These are phyloP conservation scores for Poliocrania exsul DNA, from an alignment of 2,797 vertebrate species.

Conservation along the genomic window DNA sequence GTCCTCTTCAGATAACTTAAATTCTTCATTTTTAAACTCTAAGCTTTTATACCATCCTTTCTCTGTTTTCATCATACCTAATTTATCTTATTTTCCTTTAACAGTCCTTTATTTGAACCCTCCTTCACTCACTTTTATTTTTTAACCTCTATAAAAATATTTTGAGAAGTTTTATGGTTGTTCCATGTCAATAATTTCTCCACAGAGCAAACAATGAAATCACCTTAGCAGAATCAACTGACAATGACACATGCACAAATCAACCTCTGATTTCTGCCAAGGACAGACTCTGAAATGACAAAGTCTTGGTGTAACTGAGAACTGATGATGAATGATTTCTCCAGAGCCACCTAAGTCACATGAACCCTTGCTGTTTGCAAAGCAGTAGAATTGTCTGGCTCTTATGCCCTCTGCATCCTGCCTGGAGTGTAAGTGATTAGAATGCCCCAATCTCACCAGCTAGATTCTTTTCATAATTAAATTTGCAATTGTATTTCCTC, in stretches of 20 bases:
- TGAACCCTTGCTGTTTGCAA: neutral
- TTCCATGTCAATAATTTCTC: neutral
- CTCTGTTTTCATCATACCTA: neutral
- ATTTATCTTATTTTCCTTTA: neutral
- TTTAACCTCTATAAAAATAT: neutral
- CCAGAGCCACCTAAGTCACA: neutral
- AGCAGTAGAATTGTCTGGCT: neutral
- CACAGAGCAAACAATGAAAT: neutral
- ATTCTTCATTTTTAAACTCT: neutral
- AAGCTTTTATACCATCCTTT: neutral
- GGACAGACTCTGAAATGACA: neutral
- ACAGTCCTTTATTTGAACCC: neutral
- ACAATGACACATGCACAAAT: rapidly evolving
- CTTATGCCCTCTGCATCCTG: neutral
- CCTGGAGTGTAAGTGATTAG: neutral
- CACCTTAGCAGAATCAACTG: neutral
- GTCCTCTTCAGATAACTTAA: neutral
- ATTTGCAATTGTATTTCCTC: neutral
- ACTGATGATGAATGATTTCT: neutral
- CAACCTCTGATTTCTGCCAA: neutral
- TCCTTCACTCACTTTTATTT: neutral
- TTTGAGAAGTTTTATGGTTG: neutral
- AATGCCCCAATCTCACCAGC: neutral
- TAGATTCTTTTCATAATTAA: neutral
- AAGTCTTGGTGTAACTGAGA: neutral